These are phyloP conservation scores for Muscicapa comitata DNA, from an alignment of 2,797 vertebrate species.

Conservation along the genomic window DNA sequence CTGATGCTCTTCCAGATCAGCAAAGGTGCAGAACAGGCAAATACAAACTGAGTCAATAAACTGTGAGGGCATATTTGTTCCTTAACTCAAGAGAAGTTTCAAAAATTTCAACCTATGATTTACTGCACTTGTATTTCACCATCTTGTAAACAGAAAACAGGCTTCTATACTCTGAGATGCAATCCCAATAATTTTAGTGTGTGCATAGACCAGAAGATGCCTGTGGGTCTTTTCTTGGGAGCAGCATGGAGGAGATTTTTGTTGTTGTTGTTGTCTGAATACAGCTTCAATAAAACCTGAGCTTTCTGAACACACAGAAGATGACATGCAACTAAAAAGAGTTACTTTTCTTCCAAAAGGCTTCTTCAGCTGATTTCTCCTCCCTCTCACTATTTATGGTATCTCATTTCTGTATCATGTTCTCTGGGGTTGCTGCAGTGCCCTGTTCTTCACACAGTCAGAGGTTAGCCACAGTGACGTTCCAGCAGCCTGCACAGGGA, in stretches of 20 bases:
- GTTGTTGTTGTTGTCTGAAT: background rate
- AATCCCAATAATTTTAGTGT: background rate
- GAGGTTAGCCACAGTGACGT: background rate
- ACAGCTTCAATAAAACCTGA: background rate
- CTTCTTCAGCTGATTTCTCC: background rate
- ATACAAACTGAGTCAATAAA: background rate
- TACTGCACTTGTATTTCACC: background rate
- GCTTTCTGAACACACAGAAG: background rate
- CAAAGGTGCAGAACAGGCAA: background rate
- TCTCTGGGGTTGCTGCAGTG: slow-evolving; percentile 2
- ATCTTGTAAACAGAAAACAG: background rate
- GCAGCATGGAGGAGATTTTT: background rate
- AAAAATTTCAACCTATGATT: background rate
- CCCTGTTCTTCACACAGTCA: background rate
- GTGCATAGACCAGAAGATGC: background rate
- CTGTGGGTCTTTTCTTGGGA: background rate
- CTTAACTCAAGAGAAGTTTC: background rate
- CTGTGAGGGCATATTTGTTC: background rate
- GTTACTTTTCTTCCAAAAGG: background rate
- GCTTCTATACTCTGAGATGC: background rate
- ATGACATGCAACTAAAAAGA: background rate
- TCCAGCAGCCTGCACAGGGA: background rate
- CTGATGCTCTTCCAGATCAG: background rate
- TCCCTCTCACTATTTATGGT: background rate
- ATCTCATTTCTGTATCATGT: background rate